Percentiles rank a stretch among this genome's conserved stretches.
phyloP scores from a whole-genome alignment of 1,140 invertebrate species.

The Holcopasites calliopsidis region DNA sequence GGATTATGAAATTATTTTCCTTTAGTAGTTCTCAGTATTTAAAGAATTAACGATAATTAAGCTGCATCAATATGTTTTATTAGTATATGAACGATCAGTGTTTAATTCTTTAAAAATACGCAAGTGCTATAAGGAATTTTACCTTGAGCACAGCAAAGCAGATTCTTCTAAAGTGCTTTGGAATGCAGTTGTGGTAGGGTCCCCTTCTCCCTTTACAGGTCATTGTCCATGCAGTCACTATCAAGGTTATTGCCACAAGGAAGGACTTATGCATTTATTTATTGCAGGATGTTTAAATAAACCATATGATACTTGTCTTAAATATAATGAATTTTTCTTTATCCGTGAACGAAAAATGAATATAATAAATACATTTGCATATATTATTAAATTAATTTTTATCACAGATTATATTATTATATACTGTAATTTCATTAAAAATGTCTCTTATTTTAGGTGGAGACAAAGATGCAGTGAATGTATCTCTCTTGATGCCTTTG shows the following conservation, averaged over 20 bases:
- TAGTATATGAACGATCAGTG: no score
- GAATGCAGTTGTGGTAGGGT: slow-evolving; percentile 64
- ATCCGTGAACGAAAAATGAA: neutral
- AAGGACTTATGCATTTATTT: slow-evolving; percentile 19
- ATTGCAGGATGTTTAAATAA: neutral
- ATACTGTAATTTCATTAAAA: neutral
- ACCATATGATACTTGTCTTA: no score
- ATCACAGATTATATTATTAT: neutral
- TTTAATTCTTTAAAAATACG: neutral
- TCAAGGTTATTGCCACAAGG: slow-evolving; percentile 44
- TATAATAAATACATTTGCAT: neutral
- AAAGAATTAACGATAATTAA: no score
- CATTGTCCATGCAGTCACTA: slow-evolving; percentile 53
- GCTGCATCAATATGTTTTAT: no score
- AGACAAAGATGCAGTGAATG: slow-evolving; percentile 83
- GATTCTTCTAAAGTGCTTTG: slow-evolving; percentile 69
- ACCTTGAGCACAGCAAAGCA: slow-evolving; percentile 74
- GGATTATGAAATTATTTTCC: no score
- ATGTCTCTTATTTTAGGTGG: slow-evolving; percentile 75
- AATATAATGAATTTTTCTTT: no score
- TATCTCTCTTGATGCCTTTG: slow-evolving; percentile 85
- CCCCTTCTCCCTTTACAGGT: slow-evolving; percentile 48
- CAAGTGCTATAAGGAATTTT: slow-evolving; percentile 55
- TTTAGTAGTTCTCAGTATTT: no score
- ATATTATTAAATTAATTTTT: neutral